phyloP scores from a whole-genome alignment of 2,888 invertebrate genomes.

The Callyntrura sp. region DNA sequence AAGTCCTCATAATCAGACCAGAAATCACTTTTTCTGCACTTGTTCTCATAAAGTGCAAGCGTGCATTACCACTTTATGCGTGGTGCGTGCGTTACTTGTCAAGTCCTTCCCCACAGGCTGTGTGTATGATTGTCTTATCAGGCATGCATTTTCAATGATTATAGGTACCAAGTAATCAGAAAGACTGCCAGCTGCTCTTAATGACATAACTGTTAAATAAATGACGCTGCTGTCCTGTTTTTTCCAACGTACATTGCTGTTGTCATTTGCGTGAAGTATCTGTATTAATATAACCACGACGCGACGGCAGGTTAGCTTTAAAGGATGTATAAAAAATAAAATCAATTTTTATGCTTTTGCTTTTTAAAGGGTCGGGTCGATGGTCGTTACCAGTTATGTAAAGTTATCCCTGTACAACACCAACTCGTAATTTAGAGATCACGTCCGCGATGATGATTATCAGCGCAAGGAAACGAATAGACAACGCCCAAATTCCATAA shows the following conservation, averaged over 20 bases:
- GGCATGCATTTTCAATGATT: constrained; percentile 21
- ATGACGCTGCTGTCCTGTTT: constrained; percentile 3
- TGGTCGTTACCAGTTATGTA: not conserved
- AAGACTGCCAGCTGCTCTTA: constrained; percentile 7
- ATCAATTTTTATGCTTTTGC: constrained; percentile 13
- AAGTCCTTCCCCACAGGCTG: constrained; percentile 17
- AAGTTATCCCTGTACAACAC: not conserved
- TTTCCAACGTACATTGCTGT: not conserved
- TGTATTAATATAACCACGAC: too few relatives aligned
- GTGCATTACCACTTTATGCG: constrained; percentile 21
- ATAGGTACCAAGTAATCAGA: constrained; percentile 20
- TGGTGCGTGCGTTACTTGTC: constrained; percentile 33
- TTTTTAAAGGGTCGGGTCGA: constrained; percentile 12
- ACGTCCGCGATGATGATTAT: not conserved
- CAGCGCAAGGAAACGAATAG: constrained; percentile 52
- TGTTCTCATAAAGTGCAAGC: constrained; percentile 21
- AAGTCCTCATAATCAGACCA: constrained; percentile 27
- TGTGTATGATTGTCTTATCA: not conserved
- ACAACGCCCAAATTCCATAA: constrained; percentile 69
- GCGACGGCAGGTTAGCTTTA: not conserved
- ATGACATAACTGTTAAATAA: constrained; percentile 24
- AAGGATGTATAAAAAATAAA: constrained; percentile 25
- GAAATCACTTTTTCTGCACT: constrained; percentile 3
- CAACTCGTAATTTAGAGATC: constrained; percentile 21
- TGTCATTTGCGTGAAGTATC: not conserved